Percentiles rank a stretch among this genome's conserved stretches.
These are phyloP conservation scores for Carapus acus DNA, from an alignment of 2,797 vertebrate genomes.

Conservation along the genomic window DNA sequence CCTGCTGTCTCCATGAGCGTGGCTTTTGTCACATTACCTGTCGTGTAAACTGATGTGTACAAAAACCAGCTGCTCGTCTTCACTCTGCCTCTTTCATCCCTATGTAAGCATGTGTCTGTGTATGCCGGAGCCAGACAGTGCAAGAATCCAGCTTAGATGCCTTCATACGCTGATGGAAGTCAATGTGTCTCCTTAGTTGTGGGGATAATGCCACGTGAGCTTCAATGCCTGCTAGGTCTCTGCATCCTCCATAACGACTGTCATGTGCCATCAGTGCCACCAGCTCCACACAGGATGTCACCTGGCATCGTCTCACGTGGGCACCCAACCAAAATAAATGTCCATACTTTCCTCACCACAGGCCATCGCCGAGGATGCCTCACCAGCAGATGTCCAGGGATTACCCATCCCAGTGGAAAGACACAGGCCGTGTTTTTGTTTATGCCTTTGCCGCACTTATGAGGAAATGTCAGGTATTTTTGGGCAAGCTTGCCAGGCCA, in stretches of 20 bases:
- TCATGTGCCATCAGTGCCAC: conserved; percentile 23
- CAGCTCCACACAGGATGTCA: conserved; percentile 15
- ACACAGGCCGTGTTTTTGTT: conserved; percentile 39
- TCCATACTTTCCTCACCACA: conserved; percentile 54
- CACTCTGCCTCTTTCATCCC: not conserved
- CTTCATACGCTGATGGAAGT: conserved; percentile 7
- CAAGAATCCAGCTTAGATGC: not conserved
- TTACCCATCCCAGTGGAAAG: conserved; percentile 50
- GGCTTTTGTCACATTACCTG: conserved; percentile 41
- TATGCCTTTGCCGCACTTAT: conserved; percentile 43
- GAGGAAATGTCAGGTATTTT: conserved; percentile 57
- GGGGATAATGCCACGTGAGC: conserved; percentile 24
- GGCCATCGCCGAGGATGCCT: conserved; percentile 43
- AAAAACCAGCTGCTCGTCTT: conserved; percentile 14
- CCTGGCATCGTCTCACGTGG: conserved; percentile 32
- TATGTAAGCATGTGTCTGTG: no score
- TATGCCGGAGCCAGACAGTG: not conserved
- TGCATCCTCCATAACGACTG: conserved; percentile 42
- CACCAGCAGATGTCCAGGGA: conserved; percentile 63
- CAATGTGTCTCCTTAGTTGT: conserved; percentile 14
- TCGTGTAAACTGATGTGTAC: conserved; percentile 16
- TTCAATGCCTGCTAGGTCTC: conserved; percentile 29
- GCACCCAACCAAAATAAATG: conserved; percentile 50
- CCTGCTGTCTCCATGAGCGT: conserved; percentile 30
- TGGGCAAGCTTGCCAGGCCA: conserved; percentile 34